Evolutionary conservation across 1,140 invertebrate species (phyloP).

Genomic region (Hycleus phaleratus): DNA sequence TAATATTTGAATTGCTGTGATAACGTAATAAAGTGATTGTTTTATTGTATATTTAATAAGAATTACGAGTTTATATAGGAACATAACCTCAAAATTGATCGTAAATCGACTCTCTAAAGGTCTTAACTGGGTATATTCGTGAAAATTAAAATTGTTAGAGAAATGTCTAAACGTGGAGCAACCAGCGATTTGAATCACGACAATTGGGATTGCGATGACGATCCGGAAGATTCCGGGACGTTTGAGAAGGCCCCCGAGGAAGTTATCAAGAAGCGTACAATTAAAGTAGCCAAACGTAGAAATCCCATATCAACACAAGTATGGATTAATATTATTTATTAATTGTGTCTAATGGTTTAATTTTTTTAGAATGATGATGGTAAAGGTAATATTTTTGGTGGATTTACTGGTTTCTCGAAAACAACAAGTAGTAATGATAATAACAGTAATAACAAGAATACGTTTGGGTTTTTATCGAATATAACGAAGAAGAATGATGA

Average conservation of each 20-base stretch:
- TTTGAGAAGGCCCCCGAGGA: conserved; percentile 64
- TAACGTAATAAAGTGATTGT: too few species aligned
- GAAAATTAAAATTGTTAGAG: too few species aligned
- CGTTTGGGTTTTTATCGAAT: conserved; percentile 41
- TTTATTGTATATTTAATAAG: too few species aligned
- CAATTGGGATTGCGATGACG: conserved; percentile 87
- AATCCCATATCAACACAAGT: conserved; percentile 25
- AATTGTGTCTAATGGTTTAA: conserved; percentile 16
- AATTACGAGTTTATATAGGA: too few species aligned
- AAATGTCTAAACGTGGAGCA: conserved; percentile 47
- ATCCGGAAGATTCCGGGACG: conserved; percentile 64
- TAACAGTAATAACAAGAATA: conserved; percentile 19
- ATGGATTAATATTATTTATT: neutral
- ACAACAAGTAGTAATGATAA: conserved; percentile 24
- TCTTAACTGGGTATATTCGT: too few species aligned
- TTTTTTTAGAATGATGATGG: conserved; percentile 41
- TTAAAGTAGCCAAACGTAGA: conserved; percentile 69
- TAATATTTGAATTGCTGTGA: too few species aligned
- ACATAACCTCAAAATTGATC: too few species aligned
- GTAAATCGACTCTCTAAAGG: too few species aligned
- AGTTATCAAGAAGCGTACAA: conserved; percentile 63
- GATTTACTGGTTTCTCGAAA: conserved; percentile 34
- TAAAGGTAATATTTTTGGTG: conserved; percentile 35
- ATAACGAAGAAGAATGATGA: conserved; percentile 19
- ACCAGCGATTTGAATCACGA: conserved; percentile 73